Percentiles rank a stretch among this genome's conserved stretches.
phyloP scores from a whole-genome alignment of 1,140 invertebrate species.

The Diachasmimorpha longicaudata region DNA sequence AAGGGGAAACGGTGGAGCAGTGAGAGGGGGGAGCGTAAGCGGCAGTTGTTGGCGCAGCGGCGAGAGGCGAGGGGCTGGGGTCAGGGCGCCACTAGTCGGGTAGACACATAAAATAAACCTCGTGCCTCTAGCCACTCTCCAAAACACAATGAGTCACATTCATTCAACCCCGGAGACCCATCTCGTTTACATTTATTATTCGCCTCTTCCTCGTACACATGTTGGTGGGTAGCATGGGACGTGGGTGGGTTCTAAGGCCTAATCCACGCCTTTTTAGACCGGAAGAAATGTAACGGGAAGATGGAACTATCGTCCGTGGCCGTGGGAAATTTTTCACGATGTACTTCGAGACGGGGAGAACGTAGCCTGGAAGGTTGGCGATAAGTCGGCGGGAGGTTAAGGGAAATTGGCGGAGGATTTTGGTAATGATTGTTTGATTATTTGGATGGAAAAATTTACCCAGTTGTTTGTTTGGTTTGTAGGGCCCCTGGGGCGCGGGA shows the following conservation, averaged over 20 bases:
- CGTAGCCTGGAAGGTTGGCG: too few species aligned
- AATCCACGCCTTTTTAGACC: slow-evolving; percentile 10
- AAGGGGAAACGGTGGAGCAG: neutral
- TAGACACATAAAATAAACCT: neutral
- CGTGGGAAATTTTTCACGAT: neutral
- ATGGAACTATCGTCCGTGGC: neutral
- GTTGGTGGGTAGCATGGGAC: slow-evolving; percentile 49
- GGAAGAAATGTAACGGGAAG: neutral
- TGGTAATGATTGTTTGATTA: too few species aligned
- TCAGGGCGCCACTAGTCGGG: slow-evolving; percentile 44
- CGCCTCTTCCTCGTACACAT: slow-evolving; percentile 41
- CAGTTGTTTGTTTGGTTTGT: too few species aligned
- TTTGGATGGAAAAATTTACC: too few species aligned
- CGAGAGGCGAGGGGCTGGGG: neutral
- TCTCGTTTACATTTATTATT: slow-evolving; percentile 8
- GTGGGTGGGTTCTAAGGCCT: slow-evolving; percentile 45
- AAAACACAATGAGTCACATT: neutral
- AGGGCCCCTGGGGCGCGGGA: too few species aligned
- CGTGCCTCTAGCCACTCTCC: neutral
- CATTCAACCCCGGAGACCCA: neutral
- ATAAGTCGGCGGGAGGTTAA: too few species aligned
- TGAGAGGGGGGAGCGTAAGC: neutral
- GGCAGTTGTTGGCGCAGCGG: neutral
- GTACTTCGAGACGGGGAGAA: too few species aligned
- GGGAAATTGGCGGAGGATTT: too few species aligned